phyloP scores from a whole-genome alignment of 23 tunicate genomes.

The Diplosoma virens region DNA sequence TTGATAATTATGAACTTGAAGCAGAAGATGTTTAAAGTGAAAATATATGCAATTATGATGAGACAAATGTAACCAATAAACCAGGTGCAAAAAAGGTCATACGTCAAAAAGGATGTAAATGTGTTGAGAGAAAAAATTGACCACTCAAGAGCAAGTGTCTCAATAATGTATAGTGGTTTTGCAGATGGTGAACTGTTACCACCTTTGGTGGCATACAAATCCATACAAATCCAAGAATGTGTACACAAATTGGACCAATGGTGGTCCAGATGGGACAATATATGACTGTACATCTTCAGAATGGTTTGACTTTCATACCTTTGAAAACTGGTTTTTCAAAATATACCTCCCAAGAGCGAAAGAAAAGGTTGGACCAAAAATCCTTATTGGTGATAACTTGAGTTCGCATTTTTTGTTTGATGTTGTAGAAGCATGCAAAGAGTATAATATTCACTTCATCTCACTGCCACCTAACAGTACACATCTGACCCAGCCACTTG shows the following conservation, averaged over 20 bases:
- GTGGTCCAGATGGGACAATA: slow-evolving; percentile 20
- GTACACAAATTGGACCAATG: slow-evolving; percentile 7
- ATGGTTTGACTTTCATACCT: slow-evolving; percentile 1
- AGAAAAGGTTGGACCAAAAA: neutral
- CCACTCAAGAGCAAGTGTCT: slow-evolving; percentile 18
- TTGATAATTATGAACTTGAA: slow-evolving; percentile 4
- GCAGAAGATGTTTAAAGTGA: neutral
- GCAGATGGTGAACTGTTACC: slow-evolving; percentile 23
- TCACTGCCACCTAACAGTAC: slow-evolving; percentile 4
- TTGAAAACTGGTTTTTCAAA: slow-evolving; percentile 16
- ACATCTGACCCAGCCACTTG: slow-evolving; percentile 19
- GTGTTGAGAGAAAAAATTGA: slow-evolving; percentile 15
- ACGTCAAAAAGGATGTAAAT: neutral
- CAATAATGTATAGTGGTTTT: slow-evolving; percentile 26
- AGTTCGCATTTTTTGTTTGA: slow-evolving; percentile 15
- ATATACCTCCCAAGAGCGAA: slow-evolving; percentile 4
- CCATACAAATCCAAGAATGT: slow-evolving; percentile 14
- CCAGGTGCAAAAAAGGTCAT: slow-evolving; percentile 25
- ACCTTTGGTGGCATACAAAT: slow-evolving; percentile 12
- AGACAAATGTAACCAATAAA: slow-evolving; percentile 24
- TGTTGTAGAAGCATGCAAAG: slow-evolving; percentile 18
- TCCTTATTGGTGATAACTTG: slow-evolving; percentile 28
- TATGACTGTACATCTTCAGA: slow-evolving; percentile 19
- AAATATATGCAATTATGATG: slow-evolving; percentile 34
- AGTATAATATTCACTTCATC: slow-evolving; percentile 8